These are phyloP conservation scores for Rhodophaea formosa DNA, from an alignment of 2,888 invertebrate genomes.

Conservation along the genomic window DNA sequence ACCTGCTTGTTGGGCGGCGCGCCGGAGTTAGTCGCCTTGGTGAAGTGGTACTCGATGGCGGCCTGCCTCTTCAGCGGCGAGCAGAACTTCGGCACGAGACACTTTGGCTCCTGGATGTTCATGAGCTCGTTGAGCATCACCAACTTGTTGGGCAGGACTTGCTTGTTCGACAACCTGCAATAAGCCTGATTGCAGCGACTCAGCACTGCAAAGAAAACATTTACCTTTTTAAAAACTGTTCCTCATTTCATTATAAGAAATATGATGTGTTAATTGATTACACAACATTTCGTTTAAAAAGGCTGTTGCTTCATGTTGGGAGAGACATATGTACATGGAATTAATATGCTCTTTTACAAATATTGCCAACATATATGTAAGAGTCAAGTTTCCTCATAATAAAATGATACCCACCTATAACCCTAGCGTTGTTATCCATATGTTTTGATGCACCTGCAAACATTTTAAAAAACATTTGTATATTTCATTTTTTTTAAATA, in stretches of 20 bases:
- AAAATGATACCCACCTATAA: conserved; percentile 53
- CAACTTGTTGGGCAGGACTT: conserved; percentile 55
- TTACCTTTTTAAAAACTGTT: background rate
- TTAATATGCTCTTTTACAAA: too few relatives aligned
- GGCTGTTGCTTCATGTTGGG: too few relatives aligned
- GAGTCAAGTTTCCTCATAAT: background rate
- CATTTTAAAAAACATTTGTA: conserved; percentile 26
- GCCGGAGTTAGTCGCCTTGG: conserved; percentile 43
- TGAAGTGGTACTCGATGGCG: conserved; percentile 60
- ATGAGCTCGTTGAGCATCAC: conserved; percentile 50
- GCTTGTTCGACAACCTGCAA: conserved; percentile 50
- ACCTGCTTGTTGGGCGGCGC: conserved; percentile 63
- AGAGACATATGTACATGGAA: too few relatives aligned
- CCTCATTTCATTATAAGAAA: background rate
- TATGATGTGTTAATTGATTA: too few relatives aligned
- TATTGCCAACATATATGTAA: too few relatives aligned
- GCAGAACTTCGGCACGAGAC: conserved; percentile 54
- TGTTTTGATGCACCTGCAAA: conserved; percentile 55
- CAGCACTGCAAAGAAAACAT: conserved; percentile 67
- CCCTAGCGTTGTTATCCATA: conserved; percentile 50
- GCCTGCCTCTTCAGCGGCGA: conserved; percentile 70
- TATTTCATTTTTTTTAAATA: too few relatives aligned
- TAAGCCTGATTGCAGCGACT: conserved; percentile 65
- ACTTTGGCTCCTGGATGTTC: conserved; percentile 43
- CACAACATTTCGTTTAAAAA: too few relatives aligned